These are phyloP conservation scores for Cavia porcellus DNA, from an alignment of 2,113 vertebrate species.

Conservation along the genomic window DNA sequence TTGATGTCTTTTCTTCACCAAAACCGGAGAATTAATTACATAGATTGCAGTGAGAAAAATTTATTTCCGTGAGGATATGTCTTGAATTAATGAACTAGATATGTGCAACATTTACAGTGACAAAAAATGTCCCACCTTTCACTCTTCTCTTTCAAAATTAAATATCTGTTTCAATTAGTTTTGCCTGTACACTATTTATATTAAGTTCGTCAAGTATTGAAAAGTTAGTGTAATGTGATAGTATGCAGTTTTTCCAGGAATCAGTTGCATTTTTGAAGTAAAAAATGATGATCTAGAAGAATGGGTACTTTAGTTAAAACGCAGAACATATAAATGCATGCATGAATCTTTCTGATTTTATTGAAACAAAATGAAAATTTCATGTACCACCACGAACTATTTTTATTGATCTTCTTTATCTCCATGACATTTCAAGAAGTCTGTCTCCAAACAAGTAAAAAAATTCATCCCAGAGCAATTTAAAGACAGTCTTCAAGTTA, in stretches of 20 bases:
- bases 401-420: slow-evolving; percentile 2
- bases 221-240: neutral
- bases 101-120: neutral
- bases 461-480: neutral
- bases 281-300: neutral
- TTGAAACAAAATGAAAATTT: neutral
- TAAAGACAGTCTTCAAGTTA: neutral
- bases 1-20: neutral
- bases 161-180: neutral
- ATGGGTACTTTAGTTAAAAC: neutral
- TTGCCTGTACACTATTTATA: neutral
- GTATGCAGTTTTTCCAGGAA: slow-evolving; percentile 7
- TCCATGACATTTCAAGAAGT: neutral
- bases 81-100: neutral
- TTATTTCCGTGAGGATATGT: neutral
- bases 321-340: neutral
- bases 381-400: neutral
- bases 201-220: neutral
- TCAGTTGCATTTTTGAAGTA: neutral
- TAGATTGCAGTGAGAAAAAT: neutral
- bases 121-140: neutral
- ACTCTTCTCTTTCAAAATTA: neutral
- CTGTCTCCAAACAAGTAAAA: neutral
- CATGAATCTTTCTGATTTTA: neutral
- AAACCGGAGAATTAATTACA: neutral